These are phyloP conservation scores for Acanthiza pusilla DNA, from an alignment of 2,797 vertebrate genomes.

Conservation along the genomic window DNA sequence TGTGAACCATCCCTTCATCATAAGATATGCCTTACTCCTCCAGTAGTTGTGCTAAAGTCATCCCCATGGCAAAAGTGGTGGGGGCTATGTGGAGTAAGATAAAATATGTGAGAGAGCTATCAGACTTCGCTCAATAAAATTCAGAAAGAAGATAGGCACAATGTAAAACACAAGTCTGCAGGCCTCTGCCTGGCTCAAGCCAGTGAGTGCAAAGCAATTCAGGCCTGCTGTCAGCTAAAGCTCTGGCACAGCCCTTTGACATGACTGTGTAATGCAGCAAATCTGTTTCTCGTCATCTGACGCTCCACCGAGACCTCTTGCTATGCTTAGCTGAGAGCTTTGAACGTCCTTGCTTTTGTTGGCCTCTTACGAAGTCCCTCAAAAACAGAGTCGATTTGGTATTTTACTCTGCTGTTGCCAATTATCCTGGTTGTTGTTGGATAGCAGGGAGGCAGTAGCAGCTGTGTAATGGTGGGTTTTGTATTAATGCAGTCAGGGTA, in stretches of 20 bases:
- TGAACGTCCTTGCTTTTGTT: conserved; percentile 49
- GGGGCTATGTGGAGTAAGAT: background rate
- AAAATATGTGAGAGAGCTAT: background rate
- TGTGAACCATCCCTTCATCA: background rate
- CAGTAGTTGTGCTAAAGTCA: background rate
- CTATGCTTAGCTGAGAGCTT: conserved; percentile 42
- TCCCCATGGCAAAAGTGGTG: background rate
- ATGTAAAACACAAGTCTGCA: background rate
- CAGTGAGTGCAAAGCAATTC: background rate
- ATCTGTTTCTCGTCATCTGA: conserved; percentile 55
- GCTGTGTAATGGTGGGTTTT: background rate
- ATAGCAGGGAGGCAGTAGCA: background rate
- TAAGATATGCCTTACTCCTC: background rate
- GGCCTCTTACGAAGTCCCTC: background rate
- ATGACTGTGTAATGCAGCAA: conserved; percentile 33
- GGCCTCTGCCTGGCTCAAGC: background rate
- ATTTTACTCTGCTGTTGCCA: background rate
- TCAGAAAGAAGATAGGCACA: background rate
- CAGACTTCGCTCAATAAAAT: background rate
- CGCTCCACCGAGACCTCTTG: conserved; percentile 28
- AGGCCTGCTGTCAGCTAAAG: conserved; percentile 24
- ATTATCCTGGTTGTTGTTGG: background rate
- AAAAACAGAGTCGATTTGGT: background rate
- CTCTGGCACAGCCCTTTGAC: conserved; percentile 44
- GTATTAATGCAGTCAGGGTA: background rate